Percentiles rank a stretch among this genome's conserved stretches.
Conservation (phyloP, 2,797 vertebrate genomes). For the Gallinago nigripennis region DNA sequence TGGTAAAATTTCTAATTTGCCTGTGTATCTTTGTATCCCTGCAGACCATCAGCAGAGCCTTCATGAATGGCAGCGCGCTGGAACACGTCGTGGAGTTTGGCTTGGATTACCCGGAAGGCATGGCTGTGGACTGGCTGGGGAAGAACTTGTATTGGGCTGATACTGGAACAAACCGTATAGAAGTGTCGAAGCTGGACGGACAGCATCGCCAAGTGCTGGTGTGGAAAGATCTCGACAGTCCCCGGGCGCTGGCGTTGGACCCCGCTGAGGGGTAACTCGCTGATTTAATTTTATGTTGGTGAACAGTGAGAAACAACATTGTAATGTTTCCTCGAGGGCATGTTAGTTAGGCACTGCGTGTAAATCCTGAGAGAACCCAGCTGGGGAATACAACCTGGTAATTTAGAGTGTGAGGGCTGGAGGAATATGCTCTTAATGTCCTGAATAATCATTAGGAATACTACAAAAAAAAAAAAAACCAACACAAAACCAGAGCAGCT, state of each 20-base stretch:
- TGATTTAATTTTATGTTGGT: constrained; percentile 20
- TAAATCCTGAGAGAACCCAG: constrained; percentile 22
- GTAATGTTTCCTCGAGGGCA: not conserved
- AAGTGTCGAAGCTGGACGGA: constrained; percentile 94
- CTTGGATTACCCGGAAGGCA: constrained; percentile 95
- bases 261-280: constrained; percentile 90
- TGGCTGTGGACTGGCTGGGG: constrained; percentile 98
- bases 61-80: constrained; percentile 96
- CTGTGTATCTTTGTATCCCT: constrained; percentile 36
- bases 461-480: not conserved
- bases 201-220: constrained; percentile 95
- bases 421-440: not conserved
- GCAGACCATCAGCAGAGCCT: constrained; percentile 96
- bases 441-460: constrained; percentile 50
- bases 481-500: not conserved
- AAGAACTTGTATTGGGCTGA: constrained; percentile 99
- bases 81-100: constrained; percentile 96
- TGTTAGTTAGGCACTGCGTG: not conserved
- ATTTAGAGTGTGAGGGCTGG: not conserved
- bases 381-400: constrained; percentile 29
- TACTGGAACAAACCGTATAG: constrained; percentile 95
- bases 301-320: not conserved
- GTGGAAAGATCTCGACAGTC: constrained; percentile 98
- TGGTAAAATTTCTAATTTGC: constrained; percentile 39
- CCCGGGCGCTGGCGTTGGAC: constrained; percentile 91